A percentile compares a stretch with the other conserved stretches of the same genome.
These are phyloP conservation scores for Phylloscopus trochiloides DNA, from an alignment of 2,113 vertebrate genomes.

Conservation along the genomic window DNA sequence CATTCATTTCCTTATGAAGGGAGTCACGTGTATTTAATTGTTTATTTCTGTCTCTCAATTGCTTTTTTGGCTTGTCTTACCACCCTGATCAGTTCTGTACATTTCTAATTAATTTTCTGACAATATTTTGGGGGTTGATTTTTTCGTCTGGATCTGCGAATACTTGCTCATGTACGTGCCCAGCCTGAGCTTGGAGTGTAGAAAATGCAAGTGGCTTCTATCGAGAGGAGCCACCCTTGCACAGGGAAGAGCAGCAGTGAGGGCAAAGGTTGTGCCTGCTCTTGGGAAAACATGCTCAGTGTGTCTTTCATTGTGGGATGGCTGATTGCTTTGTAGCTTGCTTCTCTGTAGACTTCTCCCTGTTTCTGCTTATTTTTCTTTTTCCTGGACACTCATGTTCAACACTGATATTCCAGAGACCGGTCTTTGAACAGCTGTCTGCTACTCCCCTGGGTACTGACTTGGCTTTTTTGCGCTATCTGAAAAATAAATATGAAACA, in stretches of 20 bases:
- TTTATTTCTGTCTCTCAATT: background rate
- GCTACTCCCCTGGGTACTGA: conserved; percentile 60
- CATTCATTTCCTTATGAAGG: background rate
- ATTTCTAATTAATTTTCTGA: conserved; percentile 4
- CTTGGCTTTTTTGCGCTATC: conserved; percentile 54
- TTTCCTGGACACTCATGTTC: conserved; percentile 47
- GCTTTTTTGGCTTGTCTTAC: background rate
- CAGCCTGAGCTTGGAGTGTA: background rate
- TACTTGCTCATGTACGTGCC: background rate
- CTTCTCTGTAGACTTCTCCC: background rate
- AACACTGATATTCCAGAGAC: conserved; percentile 57
- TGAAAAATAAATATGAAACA: conserved; percentile 71
- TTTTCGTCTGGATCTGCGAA: fast-evolving
- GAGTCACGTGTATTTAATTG: background rate
- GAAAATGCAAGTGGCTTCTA: background rate
- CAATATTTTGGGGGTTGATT: background rate
- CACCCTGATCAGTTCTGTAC: background rate
- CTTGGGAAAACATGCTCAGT: background rate
- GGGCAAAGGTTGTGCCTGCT: background rate
- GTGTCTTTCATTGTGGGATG: background rate
- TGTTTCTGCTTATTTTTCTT: conserved; percentile 37
- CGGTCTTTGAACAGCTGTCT: conserved; percentile 64
- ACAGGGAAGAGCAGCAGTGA: background rate
- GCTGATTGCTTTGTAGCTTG: background rate
- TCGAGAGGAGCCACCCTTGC: background rate